These are phyloP conservation scores for Otolemur crassicaudatus DNA, from an alignment of 2,797 vertebrate species.

Conservation along the genomic window DNA sequence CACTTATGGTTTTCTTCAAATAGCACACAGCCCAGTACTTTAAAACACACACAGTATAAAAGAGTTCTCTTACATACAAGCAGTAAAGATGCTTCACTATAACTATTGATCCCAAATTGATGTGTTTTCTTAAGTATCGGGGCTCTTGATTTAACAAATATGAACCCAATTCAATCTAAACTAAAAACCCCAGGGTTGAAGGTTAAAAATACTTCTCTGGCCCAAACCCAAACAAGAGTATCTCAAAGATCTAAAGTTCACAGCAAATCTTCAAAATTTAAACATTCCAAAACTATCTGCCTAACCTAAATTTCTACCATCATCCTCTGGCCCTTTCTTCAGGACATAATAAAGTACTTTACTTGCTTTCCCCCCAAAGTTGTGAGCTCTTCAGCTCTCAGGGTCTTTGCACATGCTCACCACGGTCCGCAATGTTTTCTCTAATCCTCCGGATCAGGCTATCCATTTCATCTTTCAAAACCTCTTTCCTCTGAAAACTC, in stretches of 20 bases:
- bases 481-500: background rate
- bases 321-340: background rate
- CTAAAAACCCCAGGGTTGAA: background rate
- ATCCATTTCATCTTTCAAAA: background rate
- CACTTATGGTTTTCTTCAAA: background rate
- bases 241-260: background rate
- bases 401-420: background rate
- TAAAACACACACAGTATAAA: background rate
- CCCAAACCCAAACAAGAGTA: background rate
- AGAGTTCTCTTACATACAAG: background rate
- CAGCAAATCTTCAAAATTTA: background rate
- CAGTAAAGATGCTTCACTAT: background rate
- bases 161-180: background rate
- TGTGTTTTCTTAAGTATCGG: background rate
- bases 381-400: background rate
- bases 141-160: background rate
- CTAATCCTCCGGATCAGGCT: background rate
- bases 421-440: background rate
- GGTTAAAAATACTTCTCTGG: background rate
- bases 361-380: background rate
- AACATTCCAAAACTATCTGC: background rate
- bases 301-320: background rate
- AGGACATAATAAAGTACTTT: background rate
- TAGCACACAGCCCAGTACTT: background rate
- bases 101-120: background rate